A percentile compares a stretch with the other conserved stretches of the same genome.
Conservation (phyloP, 2,888 invertebrate species). For the Ecliptopera silaceata region DNA sequence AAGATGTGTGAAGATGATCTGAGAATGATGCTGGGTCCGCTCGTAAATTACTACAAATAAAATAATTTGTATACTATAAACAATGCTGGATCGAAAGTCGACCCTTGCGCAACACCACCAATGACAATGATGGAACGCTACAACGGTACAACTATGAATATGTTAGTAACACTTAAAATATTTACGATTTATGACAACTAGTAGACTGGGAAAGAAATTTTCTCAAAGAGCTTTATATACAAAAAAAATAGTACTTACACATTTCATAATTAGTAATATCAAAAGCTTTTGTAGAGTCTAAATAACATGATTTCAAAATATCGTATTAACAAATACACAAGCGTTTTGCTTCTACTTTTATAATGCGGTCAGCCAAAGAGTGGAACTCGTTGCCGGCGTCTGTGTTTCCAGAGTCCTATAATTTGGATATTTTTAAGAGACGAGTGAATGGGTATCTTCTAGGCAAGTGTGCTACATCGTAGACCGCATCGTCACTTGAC, state of each 20-base stretch:
- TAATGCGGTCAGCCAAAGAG: too few relatives aligned
- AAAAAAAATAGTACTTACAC: neutral
- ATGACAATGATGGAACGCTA: neutral
- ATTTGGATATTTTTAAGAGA: too few relatives aligned
- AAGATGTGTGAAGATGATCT: conserved; percentile 76
- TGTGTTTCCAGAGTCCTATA: too few relatives aligned
- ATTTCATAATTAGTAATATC: neutral
- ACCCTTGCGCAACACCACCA: neutral
- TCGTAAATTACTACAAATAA: conserved; percentile 83
- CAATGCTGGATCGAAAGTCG: neutral
- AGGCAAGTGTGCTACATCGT: too few relatives aligned
- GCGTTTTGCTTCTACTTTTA: too few relatives aligned
- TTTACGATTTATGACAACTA: too few relatives aligned
- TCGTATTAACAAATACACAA: too few relatives aligned
- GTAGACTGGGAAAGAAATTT: neutral
- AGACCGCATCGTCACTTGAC: too few relatives aligned
- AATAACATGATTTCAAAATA: neutral
- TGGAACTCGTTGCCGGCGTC: too few relatives aligned
- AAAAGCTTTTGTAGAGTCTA: neutral
- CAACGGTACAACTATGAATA: too few relatives aligned
- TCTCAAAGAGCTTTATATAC: neutral
- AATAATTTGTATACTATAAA: neutral
- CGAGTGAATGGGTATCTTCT: too few relatives aligned
- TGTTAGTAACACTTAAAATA: too few relatives aligned
- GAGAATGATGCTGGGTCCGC: conserved; percentile 85